phyloP scores from a whole-genome alignment of 1,140 invertebrate genomes.

The Drosophila subobscura region DNA sequence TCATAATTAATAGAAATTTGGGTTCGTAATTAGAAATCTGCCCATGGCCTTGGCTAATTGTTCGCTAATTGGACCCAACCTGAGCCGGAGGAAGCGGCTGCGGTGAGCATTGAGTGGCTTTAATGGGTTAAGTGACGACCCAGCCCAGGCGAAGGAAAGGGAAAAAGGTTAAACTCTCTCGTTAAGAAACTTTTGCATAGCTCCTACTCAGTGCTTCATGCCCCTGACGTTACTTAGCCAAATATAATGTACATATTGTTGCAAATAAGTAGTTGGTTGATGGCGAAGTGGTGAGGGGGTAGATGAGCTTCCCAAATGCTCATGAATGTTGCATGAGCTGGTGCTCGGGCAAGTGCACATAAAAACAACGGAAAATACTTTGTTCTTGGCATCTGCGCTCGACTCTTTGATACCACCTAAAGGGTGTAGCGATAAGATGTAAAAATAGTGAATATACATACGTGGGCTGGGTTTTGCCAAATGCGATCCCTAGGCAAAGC shows the following conservation, averaged over 20 bases:
- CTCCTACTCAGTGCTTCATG: conserved; percentile 18
- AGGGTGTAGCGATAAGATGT: neutral
- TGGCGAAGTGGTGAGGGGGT: conserved; percentile 11
- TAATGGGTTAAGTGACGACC: conserved; percentile 46
- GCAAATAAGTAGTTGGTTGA: conserved; percentile 10
- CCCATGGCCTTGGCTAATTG: conserved; percentile 37
- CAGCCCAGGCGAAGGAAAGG: conserved; percentile 7
- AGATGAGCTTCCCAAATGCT: conserved; percentile 19
- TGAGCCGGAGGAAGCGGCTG: conserved; percentile 21
- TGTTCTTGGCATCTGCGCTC: too few species aligned
- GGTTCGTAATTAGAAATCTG: conserved; percentile 25
- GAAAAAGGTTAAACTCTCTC: neutral
- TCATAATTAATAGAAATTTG: conserved; percentile 46
- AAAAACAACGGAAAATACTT: conserved; percentile 23
- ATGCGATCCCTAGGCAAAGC: neutral
- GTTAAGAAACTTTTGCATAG: conserved; percentile 6
- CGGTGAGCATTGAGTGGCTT: neutral
- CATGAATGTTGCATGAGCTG: conserved; percentile 47
- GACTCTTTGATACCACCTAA: neutral
- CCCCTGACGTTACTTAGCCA: conserved; percentile 19
- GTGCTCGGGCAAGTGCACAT: conserved; percentile 17
- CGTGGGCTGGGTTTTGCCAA: neutral
- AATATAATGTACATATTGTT: conserved; percentile 10
- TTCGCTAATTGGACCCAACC: conserved; percentile 34
- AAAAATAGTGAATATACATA: neutral